phyloP scores from a whole-genome alignment of 2,888 invertebrate species.

The Leptinotarsa peninsularis region DNA sequence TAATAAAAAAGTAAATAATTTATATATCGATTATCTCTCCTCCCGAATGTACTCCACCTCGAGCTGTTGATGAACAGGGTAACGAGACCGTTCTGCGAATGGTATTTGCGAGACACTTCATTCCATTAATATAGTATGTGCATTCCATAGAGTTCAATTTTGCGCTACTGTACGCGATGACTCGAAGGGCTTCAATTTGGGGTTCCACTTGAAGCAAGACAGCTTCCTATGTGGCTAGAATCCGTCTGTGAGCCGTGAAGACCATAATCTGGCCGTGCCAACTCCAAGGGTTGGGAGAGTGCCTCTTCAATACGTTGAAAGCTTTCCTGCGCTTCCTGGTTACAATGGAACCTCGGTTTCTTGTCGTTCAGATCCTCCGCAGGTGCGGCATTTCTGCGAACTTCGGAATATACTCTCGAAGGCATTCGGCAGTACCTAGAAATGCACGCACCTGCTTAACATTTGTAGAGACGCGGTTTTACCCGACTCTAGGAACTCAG shows the following conservation, averaged over 20 bases:
- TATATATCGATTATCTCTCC: background rate
- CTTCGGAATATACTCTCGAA: constrained; percentile 50
- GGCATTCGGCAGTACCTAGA: constrained; percentile 49
- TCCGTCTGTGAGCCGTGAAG: constrained; percentile 46
- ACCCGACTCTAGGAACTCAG: too few relatives aligned
- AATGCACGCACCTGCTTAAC: constrained; percentile 42
- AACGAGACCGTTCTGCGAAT: background rate
- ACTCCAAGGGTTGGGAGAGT: constrained; percentile 35
- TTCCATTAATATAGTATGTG: background rate
- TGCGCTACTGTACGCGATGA: background rate
- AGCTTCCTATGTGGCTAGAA: constrained; percentile 45
- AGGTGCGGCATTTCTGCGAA: constrained; percentile 45
- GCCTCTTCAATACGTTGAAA: constrained; percentile 37
- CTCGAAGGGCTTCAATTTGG: background rate
- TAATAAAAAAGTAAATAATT: too few relatives aligned
- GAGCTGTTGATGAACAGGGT: background rate
- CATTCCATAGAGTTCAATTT: background rate
- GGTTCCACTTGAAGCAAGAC: constrained; percentile 46
- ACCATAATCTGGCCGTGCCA: constrained; percentile 41
- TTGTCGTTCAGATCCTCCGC: constrained; percentile 40
- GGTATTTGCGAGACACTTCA: background rate
- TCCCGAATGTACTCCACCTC: background rate
- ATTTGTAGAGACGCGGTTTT: constrained; percentile 9
- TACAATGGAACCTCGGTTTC: constrained; percentile 33
- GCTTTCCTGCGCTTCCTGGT: constrained; percentile 20